Percentiles rank a stretch among this genome's conserved stretches.
phyloP scores from a whole-genome alignment of 1,140 invertebrate species.

The Nasonia vitripennis region DNA sequence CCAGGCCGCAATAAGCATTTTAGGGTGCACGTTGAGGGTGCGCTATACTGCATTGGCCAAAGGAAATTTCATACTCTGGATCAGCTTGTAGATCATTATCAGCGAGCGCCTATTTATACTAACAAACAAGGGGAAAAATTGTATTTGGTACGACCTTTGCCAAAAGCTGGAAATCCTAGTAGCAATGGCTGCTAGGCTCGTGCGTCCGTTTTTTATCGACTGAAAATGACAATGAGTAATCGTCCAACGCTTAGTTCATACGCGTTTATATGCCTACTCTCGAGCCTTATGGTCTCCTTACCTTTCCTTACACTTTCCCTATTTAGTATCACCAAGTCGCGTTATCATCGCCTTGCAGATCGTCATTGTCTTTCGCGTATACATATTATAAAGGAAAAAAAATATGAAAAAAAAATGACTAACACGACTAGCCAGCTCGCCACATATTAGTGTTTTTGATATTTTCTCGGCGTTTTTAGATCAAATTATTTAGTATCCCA shows the following conservation, averaged over 20 bases:
- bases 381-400: slow-evolving; percentile 35
- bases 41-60: slow-evolving; percentile 97
- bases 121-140: slow-evolving; percentile 96
- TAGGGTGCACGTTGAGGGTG: slow-evolving; percentile 96
- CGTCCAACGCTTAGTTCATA: slow-evolving; percentile 44
- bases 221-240: slow-evolving; percentile 52
- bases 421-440: slow-evolving; percentile 37
- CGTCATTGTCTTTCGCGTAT: slow-evolving; percentile 36
- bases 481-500: slow-evolving; percentile 28
- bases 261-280: slow-evolving; percentile 42
- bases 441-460: slow-evolving; percentile 41
- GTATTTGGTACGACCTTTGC: slow-evolving; percentile 91
- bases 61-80: slow-evolving; percentile 97
- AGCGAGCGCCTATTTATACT: slow-evolving; percentile 98
- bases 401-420: slow-evolving; percentile 28
- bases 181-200: slow-evolving; percentile 72
- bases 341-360: slow-evolving; percentile 46
- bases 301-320: slow-evolving; percentile 14
- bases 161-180: slow-evolving; percentile 78
- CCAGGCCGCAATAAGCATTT: slow-evolving; percentile 99
- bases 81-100: slow-evolving; percentile 98
- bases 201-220: slow-evolving; percentile 36
- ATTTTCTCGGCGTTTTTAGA: slow-evolving; percentile 41
- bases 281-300: background rate
- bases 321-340: slow-evolving; percentile 36